Percentiles rank a stretch among this genome's conserved stretches.
phyloP scores from a whole-genome alignment of 2,113 vertebrate species.

The Perognathus longimembris region DNA sequence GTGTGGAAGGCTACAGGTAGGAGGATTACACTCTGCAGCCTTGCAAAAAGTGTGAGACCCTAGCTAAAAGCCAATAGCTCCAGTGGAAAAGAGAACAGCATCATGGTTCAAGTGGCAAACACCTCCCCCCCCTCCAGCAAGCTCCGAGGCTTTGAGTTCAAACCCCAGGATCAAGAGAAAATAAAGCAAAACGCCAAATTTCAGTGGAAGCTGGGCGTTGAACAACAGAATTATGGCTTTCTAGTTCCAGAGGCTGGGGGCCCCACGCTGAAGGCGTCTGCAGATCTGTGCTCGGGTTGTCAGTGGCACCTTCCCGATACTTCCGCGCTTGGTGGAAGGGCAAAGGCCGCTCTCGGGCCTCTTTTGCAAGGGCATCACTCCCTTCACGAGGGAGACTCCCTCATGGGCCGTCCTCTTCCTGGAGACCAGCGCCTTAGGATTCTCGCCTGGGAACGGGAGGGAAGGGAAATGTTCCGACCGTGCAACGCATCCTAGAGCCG shows the following conservation, averaged over 20 bases:
- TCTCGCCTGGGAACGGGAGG: not conserved
- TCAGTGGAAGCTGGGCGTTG: not conserved
- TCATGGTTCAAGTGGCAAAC: too few relatives aligned
- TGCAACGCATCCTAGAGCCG: not conserved
- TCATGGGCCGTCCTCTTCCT: not conserved
- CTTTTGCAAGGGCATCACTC: accelerated
- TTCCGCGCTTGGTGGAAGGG: not conserved
- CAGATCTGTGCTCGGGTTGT: too few relatives aligned
- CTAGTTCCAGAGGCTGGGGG: not conserved
- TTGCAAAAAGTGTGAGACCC: too few relatives aligned
- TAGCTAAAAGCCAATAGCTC: too few relatives aligned
- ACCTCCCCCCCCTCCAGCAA: too few relatives aligned
- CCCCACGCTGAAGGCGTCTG: not conserved
- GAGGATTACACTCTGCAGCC: too few relatives aligned
- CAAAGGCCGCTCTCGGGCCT: not conserved
- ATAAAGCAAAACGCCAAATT: too few relatives aligned
- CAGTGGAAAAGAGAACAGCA: too few relatives aligned
- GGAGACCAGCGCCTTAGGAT: not conserved
- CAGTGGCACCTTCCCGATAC: not conserved
- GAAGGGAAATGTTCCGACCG: too few relatives aligned
- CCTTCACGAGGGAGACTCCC: not conserved
- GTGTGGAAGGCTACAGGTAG: too few relatives aligned
- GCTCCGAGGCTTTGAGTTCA: too few relatives aligned
- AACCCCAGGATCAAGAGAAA: not conserved
- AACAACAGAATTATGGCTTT: not conserved